A percentile compares a stretch with the other conserved stretches of the same genome.
Conservation (phyloP, 2,797 vertebrate species). For the Adelosebastes latens region DNA sequence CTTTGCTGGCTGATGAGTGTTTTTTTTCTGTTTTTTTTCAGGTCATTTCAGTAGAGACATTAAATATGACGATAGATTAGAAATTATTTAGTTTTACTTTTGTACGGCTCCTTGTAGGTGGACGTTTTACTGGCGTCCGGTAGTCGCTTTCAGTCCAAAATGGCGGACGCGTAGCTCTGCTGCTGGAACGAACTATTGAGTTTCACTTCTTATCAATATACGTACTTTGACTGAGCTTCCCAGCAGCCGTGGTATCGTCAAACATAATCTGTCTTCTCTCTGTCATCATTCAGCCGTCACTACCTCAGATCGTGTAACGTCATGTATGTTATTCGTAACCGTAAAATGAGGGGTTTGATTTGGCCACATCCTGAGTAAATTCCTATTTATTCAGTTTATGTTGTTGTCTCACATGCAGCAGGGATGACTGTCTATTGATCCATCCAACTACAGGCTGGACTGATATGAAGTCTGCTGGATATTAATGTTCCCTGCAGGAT, state of each 20-base stretch:
- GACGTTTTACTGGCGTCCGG: too few relatives aligned
- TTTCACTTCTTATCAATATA: too few relatives aligned
- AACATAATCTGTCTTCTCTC: background rate
- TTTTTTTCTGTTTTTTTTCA: background rate
- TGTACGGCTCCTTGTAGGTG: too few relatives aligned
- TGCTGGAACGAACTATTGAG: too few relatives aligned
- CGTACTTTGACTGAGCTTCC: background rate
- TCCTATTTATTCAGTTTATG: fast-evolving
- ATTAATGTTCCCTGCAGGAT: background rate
- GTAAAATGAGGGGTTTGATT: background rate
- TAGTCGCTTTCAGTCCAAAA: too few relatives aligned
- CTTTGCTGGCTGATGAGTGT: background rate
- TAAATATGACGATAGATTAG: too few relatives aligned
- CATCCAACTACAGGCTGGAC: background rate
- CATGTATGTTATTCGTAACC: too few relatives aligned
- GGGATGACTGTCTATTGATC: background rate
- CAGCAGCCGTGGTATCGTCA: background rate
- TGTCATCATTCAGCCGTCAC: background rate
- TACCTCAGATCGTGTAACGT: background rate
- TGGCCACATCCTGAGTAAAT: background rate
- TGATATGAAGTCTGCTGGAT: background rate
- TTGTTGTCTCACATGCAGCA: background rate
- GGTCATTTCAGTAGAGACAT: too few relatives aligned
- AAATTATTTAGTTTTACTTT: too few relatives aligned
- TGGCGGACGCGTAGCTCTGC: too few relatives aligned